Evolutionary conservation across 2,113 vertebrate genomes (phyloP), one percentile per base, ranked within the genome.

Genomic region (Okapia johnstoni): DNA sequence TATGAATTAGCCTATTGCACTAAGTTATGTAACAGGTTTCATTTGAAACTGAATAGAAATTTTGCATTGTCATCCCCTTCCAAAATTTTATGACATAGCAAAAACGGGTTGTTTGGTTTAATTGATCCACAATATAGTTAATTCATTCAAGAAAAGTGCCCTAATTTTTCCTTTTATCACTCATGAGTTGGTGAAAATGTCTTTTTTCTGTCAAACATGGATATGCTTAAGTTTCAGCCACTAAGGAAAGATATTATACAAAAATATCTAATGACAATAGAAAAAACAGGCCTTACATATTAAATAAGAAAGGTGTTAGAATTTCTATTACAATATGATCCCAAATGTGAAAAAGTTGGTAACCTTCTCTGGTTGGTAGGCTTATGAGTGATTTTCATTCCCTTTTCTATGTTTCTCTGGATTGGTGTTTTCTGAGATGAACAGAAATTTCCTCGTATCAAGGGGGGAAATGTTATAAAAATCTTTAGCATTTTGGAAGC

Each of bases 401-500:
- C 77, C 26, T 91, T 60, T 26, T 36, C 55, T 52, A 30, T 33
- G 15, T 26, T 87, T 79, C 52, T 94, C 48, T 60, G 63, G 25
- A 66, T 80, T 81, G 19, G 66, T 33, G 11, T 61, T 88, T 85
- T 77, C 70, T 79, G 25, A 33, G 88, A 36, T 48, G 54, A 63
- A 66, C 7, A 94, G 30, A 63, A 70, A 88, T 88, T 33, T 50
- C 30, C 92, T 90, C 26, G 11, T 94, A 40, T 80, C 73, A 26
- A 73, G 57, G 19, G 25, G n/a, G 3, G 70, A 84, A 83, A 33
- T 13, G 25, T 21, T 77, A 30, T 85, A 16, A 16, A 70, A 94
- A 40, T 16, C 46, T 11, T 16, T 81, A 8, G 30, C 50, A 4
- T 80, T 66, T 87, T 85, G 33, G 33, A 30, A 77, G 52, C 4